Evolutionary conservation across 2,113 vertebrate species (phyloP).

Genomic region (Bubo blakistoni): DNA sequence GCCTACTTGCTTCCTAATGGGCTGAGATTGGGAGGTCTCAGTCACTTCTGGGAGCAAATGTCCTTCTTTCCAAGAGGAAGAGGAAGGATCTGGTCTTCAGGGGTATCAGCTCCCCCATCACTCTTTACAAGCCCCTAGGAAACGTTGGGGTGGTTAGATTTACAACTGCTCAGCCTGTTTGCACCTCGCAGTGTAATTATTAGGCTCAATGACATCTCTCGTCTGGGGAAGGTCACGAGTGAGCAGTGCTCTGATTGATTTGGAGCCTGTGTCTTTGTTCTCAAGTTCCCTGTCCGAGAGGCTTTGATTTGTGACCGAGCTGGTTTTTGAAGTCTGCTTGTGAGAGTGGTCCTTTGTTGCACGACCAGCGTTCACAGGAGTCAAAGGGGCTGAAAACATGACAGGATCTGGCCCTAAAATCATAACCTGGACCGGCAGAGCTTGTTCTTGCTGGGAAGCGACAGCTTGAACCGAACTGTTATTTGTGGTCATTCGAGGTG

Average conservation of each 20-base stretch:
- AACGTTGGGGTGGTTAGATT: background rate
- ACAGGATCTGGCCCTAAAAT: background rate
- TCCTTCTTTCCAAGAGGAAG: background rate
- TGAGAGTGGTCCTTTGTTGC: background rate
- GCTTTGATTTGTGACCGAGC: background rate
- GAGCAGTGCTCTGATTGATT: background rate
- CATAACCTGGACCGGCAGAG: background rate
- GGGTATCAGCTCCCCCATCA: background rate
- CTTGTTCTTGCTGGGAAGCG: background rate
- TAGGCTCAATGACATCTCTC: background rate
- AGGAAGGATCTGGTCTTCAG: background rate
- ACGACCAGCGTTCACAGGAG: rapidly evolving
- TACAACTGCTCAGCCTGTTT: background rate
- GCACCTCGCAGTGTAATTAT: background rate
- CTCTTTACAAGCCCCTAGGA: background rate
- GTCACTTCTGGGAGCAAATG: background rate
- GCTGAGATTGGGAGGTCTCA: background rate
- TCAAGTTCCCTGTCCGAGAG: background rate
- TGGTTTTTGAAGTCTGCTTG: background rate
- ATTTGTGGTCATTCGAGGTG: background rate
- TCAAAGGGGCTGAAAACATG: background rate
- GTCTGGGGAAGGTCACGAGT: background rate
- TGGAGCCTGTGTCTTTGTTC: background rate
- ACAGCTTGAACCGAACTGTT: background rate
- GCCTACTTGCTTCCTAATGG: rapidly evolving